Evolutionary conservation across 2,797 vertebrate genomes (phyloP).

Genomic region (Pelochelys cantorii): DNA sequence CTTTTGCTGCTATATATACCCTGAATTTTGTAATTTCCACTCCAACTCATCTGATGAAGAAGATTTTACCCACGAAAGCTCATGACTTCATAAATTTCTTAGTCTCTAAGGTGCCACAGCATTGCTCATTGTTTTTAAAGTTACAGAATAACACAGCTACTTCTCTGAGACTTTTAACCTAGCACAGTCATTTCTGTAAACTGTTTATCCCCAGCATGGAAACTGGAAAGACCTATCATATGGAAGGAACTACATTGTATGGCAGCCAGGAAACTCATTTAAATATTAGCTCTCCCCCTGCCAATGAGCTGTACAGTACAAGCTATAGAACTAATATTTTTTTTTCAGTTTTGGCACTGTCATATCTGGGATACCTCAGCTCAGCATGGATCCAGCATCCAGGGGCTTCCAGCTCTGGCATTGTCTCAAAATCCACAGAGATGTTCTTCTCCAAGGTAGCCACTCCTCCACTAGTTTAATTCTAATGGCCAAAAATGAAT

Average conservation of each 20-base stretch:
- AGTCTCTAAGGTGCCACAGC: no score
- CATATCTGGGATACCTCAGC: neutral
- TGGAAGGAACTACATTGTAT: neutral
- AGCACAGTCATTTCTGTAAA: no score
- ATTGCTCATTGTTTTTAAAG: no score
- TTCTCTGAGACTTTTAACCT: no score
- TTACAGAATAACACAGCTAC: no score
- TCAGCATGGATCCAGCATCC: neutral
- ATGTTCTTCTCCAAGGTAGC: neutral
- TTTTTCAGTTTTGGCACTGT: neutral
- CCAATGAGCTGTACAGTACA: neutral
- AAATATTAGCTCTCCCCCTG: neutral
- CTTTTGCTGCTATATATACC: no score
- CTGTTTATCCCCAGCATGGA: neutral
- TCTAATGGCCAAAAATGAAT: neutral
- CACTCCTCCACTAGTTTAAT: constrained; percentile 5
- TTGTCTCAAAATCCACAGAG: neutral
- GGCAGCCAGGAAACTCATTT: neutral
- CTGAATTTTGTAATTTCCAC: no score
- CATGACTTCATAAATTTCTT: no score
- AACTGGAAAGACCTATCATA: neutral
- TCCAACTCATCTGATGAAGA: no score
- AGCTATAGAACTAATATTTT: neutral
- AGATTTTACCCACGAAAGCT: no score
- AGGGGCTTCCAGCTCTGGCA: neutral